Evolutionary conservation across 2,888 invertebrate species (phyloP), one percentile per base, ranked within the genome.

Genomic region (Tribolium freemani): DNA sequence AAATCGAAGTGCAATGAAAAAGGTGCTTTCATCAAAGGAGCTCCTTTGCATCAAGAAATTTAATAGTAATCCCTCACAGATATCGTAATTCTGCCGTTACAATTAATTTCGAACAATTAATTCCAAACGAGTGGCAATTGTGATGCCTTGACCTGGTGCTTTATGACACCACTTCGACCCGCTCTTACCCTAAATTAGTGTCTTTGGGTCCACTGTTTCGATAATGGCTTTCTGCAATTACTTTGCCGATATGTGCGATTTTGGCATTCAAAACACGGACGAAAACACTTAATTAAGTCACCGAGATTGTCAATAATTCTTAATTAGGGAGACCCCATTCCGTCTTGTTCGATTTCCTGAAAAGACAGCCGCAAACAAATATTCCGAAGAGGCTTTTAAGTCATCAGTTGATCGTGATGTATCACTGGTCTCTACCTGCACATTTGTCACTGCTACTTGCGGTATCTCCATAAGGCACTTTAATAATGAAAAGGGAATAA

Each of bases 101-200:
- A 69, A 72, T 72, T 72, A 68, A 67, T 72, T 72, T 63, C 72
- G 57, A 57, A 69, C 67, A 69, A 71, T 72, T 72, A 72, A 72
- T 72, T 72, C 50, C 38, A 38, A 67, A 50, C 50, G 61, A 44
- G 57, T 38, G 57, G 44, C 57, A 57, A 57, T 57, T 57, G 57
- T n/a, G 44, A 56, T 63, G 46, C 58, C 60, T 64, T 63, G 53
- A 69, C 58, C 51, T 60, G 26, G 38, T 60, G 61, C 70, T 70
- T 72, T 72, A 58, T 57, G 63, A 57, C 69, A 38, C 38, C n/a
- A 51, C 38, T 63, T 31, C 5, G 13, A 48, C 45, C 60, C 56
- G 31, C 38, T 57, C 57, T 67, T 50, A 26, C 54, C 45, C 58
- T 66, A 45, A 60, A 70, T 73, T 70, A 66, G 66, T 57, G 60